Conservation (phyloP, 1,140 invertebrate genomes). For the Neodiprion lecontei region DNA sequence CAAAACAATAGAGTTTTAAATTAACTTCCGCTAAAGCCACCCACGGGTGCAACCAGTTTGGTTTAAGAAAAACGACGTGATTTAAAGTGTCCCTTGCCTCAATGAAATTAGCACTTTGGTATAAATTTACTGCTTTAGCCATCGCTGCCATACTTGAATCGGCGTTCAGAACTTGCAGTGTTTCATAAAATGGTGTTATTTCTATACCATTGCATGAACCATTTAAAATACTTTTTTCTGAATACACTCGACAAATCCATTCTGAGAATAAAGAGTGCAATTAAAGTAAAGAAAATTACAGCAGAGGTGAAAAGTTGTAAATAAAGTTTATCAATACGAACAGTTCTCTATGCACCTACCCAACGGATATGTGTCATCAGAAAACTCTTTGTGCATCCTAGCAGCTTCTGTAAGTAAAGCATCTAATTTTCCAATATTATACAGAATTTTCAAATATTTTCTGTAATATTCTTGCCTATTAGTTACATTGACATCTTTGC, state of each 20-base stretch:
- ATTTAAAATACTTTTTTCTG: constrained; percentile 57
- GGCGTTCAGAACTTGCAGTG: constrained; percentile 59
- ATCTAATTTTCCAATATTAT: constrained; percentile 57
- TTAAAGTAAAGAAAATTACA: constrained; percentile 11
- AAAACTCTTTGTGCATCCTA: constrained; percentile 62
- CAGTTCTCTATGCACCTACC: constrained; percentile 35
- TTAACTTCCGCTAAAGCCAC: constrained; percentile 61
- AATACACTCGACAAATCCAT: constrained; percentile 70
- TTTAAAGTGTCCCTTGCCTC: constrained; percentile 64
- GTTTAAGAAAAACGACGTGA: constrained; percentile 43
- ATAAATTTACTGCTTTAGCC: constrained; percentile 67
- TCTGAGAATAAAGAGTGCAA: constrained; percentile 45
- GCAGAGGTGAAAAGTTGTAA: constrained; percentile 15
- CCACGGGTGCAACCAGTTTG: constrained; percentile 56
- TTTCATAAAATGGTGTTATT: constrained; percentile 60
- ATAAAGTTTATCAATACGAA: constrained; percentile 11
- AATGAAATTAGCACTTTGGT: constrained; percentile 60
- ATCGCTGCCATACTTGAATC: constrained; percentile 67
- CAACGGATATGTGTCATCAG: constrained; percentile 59
- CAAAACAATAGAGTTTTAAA: constrained; percentile 65
- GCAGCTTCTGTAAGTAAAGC: constrained; percentile 59
- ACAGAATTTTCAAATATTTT: constrained; percentile 65
- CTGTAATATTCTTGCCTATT: constrained; percentile 59
- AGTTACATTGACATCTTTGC: constrained; percentile 33
- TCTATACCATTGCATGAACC: constrained; percentile 49